These are phyloP conservation scores for Amphimedon queenslandica DNA, from an alignment of 37 sponge, comb jelly and placozoan genomes.

Conservation along the genomic window DNA sequence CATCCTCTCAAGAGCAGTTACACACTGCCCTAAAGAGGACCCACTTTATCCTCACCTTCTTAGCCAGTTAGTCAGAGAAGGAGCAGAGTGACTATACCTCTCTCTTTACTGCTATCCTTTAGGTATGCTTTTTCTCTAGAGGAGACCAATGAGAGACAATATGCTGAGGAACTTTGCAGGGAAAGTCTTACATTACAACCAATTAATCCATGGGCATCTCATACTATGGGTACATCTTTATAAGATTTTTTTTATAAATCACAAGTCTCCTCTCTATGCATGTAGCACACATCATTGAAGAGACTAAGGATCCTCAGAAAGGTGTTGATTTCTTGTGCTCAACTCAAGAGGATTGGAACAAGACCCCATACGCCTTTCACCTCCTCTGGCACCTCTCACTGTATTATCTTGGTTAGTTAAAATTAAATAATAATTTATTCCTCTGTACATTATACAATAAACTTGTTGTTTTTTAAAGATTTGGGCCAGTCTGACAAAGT, in stretches of 20 bases:
- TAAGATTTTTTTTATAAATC: too few species aligned
- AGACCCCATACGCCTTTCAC: constrained; percentile 39
- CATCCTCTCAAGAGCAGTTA: neutral
- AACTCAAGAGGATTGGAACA: constrained; percentile 49
- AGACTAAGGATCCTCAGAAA: constrained; percentile 23
- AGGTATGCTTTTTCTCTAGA: constrained; percentile 41
- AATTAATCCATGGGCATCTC: constrained; percentile 31
- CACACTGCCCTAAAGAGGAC: neutral
- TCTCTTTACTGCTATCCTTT: too few species aligned
- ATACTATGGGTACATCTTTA: constrained; percentile 41
- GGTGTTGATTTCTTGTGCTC: constrained; percentile 65
- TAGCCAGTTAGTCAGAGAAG: neutral
- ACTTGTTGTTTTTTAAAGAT: too few species aligned
- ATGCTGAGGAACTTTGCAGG: constrained; percentile 44
- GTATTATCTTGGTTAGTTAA: constrained; percentile 66
- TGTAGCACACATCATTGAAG: constrained; percentile 71
- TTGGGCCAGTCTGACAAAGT: too few species aligned
- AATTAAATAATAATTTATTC: neutral
- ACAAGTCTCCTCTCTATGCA: too few species aligned
- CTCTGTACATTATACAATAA: too few species aligned
- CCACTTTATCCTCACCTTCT: neutral
- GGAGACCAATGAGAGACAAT: constrained; percentile 20
- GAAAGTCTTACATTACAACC: constrained; percentile 22
- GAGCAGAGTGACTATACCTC: too few species aligned
- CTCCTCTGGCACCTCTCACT: constrained; percentile 76